These are phyloP conservation scores for Psilopsiagon aurifrons DNA, from an alignment of 2,113 vertebrate genomes.

Conservation along the genomic window DNA sequence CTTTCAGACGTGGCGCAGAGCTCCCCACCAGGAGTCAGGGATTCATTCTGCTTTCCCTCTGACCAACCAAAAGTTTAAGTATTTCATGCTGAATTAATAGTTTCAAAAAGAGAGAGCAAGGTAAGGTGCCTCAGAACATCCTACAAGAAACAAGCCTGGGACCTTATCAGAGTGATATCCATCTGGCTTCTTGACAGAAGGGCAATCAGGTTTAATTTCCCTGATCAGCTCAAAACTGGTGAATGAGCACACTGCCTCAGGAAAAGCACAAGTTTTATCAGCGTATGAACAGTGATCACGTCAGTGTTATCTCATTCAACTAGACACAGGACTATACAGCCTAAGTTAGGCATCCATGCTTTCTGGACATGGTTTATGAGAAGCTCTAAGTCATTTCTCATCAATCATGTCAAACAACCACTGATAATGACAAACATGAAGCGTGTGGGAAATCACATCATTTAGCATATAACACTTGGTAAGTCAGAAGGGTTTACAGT, in stretches of 20 bases:
- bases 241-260: neutral
- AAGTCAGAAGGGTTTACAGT: neutral
- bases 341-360: neutral
- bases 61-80: neutral
- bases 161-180: neutral
- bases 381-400: neutral
- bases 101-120: neutral
- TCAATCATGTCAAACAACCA: neutral
- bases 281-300: neutral
- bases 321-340: neutral
- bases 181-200: neutral
- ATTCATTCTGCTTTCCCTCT: neutral
- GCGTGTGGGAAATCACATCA: neutral
- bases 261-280: neutral
- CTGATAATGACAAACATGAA: conserved; percentile 1
- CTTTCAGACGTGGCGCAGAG: neutral
- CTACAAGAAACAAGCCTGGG: neutral
- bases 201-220: neutral
- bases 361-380: neutral
- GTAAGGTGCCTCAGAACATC: neutral
- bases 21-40: neutral
- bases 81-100: neutral
- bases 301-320: neutral
- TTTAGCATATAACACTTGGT: neutral
- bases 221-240: neutral